Evolutionary conservation across 2,888 invertebrate genomes (phyloP).

Genomic region (Thyatira batis): DNA sequence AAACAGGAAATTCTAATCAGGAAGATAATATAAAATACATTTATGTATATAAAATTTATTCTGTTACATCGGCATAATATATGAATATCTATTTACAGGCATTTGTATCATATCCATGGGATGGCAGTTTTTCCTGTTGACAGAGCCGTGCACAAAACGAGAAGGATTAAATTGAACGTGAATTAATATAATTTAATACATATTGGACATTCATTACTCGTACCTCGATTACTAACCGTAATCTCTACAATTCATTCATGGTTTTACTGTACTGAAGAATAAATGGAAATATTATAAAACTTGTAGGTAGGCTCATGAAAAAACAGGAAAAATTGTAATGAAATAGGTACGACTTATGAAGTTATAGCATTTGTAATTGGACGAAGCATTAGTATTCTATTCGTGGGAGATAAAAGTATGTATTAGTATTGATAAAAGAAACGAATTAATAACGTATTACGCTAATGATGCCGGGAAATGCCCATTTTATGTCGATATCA

Average conservation of each 20-base stretch:
- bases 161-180: too few relatives aligned
- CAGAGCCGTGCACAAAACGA: background rate
- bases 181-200: too few relatives aligned
- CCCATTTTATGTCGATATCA: background rate
- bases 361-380: too few relatives aligned
- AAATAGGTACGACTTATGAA: too few relatives aligned
- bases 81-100: constrained; percentile 18
- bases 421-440: background rate
- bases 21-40: constrained; percentile 26
- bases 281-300: background rate
- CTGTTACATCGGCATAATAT: constrained; percentile 20
- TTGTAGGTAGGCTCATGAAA: background rate
- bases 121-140: background rate
- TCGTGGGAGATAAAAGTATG: background rate
- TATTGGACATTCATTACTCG: background rate
- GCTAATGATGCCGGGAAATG: background rate
- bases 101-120: background rate
- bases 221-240: background rate
- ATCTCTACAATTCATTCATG: background rate
- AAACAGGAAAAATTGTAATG: too few relatives aligned
- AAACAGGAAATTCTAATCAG: constrained; percentile 46
- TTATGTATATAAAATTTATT: constrained; percentile 5
- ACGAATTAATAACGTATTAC: background rate
- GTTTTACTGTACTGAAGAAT: background rate
- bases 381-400: background rate